Conservation (phyloP, 2,888 invertebrate species). For the Iselma pallidipennis region DNA sequence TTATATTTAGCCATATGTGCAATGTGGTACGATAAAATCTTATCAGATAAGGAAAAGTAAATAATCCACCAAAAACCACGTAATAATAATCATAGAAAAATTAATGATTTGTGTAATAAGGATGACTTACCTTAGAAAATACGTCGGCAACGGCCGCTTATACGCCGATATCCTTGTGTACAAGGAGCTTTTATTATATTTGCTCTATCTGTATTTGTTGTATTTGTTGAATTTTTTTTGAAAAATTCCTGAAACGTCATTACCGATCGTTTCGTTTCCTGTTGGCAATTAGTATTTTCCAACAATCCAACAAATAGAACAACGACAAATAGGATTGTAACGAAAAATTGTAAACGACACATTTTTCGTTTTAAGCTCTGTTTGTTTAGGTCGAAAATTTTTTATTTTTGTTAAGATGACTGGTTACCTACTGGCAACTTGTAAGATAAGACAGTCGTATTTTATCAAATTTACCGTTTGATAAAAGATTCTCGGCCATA, state of each 20-base stretch:
- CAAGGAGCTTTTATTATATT: constrained; percentile 26
- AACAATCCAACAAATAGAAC: background rate
- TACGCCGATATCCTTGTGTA: constrained; percentile 13
- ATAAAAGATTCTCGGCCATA: constrained; percentile 4
- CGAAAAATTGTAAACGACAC: background rate
- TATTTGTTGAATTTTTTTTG: constrained; percentile 1
- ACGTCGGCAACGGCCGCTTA: constrained; percentile 22
- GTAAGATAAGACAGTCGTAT: background rate
- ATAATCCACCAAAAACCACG: background rate
- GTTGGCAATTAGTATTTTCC: background rate
- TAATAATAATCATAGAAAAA: background rate
- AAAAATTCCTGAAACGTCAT: constrained; percentile 6
- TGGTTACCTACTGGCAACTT: background rate
- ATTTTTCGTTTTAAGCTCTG: too few species aligned
- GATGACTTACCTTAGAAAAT: constrained; percentile 12
- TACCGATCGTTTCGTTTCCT: background rate
- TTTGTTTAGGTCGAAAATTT: too few species aligned
- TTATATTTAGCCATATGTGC: background rate
- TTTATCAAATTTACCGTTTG: background rate
- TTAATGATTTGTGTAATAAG: background rate
- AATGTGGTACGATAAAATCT: background rate
- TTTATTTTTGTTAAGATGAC: background rate
- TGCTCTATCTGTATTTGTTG: constrained; percentile 14
- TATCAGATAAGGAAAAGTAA: background rate
- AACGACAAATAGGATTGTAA: background rate